phyloP scores from a whole-genome alignment of 2,888 invertebrate species.

The Chelonus formosanus region DNA sequence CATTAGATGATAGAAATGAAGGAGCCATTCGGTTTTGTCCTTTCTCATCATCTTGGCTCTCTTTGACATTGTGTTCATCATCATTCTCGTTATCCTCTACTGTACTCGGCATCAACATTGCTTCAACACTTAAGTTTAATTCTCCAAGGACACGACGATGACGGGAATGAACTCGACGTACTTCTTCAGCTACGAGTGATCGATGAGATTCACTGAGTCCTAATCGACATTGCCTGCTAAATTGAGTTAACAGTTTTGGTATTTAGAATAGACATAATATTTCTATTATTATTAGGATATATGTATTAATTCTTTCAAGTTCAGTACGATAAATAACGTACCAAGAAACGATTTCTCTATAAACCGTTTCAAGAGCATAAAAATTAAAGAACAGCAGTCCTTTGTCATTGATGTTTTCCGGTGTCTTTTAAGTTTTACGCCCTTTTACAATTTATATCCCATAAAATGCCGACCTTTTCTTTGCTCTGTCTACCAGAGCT shows the following conservation, averaged over 20 bases:
- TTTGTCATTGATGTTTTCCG: conserved; percentile 23
- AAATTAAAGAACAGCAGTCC: conserved; percentile 12
- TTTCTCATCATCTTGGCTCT: conserved; percentile 66
- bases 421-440: conserved; percentile 11
- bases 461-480: conserved; percentile 6
- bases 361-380: conserved; percentile 9
- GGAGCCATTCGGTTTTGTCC: conserved; percentile 60
- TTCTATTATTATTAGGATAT: neutral
- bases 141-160: conserved; percentile 86
- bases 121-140: conserved; percentile 86
- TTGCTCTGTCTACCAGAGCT: neutral
- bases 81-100: conserved; percentile 65
- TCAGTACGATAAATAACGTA: no score
- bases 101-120: conserved; percentile 87
- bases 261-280: neutral
- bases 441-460: neutral
- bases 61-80: conserved; percentile 70
- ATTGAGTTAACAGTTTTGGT: neutral
- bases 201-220: conserved; percentile 56
- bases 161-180: conserved; percentile 82
- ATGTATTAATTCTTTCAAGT: no score
- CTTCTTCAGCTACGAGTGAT: conserved; percentile 81
- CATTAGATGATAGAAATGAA: conserved; percentile 71
- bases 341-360: neutral
- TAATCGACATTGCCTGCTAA: conserved; percentile 59